These are phyloP conservation scores for Beris chalybata DNA, from an alignment of 2,888 invertebrate genomes.

Conservation along the genomic window DNA sequence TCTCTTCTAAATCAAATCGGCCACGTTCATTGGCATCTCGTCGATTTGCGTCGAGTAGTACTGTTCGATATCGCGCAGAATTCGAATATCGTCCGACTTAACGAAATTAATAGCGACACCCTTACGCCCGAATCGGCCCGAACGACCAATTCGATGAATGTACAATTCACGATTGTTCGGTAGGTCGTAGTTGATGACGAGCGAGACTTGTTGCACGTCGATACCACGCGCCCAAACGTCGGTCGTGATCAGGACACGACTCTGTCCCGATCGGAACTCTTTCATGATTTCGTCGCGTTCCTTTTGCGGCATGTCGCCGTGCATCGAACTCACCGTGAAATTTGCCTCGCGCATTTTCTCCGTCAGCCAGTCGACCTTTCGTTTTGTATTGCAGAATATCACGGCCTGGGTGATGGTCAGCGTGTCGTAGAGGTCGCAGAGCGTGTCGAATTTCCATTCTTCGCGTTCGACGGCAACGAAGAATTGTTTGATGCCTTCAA, in stretches of 20 bases:
- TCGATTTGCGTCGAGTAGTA: conserved; percentile 99
- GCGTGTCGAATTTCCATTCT: conserved; percentile 99
- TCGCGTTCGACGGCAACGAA: conserved; percentile 99
- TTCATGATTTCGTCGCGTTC: conserved; percentile 99
- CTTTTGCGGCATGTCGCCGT: conserved; percentile 97
- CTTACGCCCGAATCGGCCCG: conserved; percentile 96
- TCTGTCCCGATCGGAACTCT: conserved; percentile 92
- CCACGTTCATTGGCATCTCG: conserved; percentile 99
- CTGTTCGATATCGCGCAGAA: conserved; percentile 98
- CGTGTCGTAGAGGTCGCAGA: conserved; percentile 98
- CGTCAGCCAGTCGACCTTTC: conserved; percentile 98
- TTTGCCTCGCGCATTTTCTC: conserved; percentile 99
- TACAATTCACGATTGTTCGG: conserved; percentile 99
- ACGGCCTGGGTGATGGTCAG: conserved; percentile 99
- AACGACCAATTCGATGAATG: conserved; percentile 98
- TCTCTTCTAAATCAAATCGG: conserved; percentile 75
- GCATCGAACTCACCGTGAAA: conserved; percentile 99
- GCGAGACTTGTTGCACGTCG: conserved; percentile 98
- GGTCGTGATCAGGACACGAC: conserved; percentile 94
- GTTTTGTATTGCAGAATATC: conserved; percentile 97
- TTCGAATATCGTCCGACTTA: conserved; percentile 98
- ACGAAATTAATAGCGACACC: conserved; percentile 99
- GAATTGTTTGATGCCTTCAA: conserved; percentile 99
- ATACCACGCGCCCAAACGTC: conserved; percentile 99
- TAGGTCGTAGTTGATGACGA: conserved; percentile 98